Evolutionary conservation across 37 sponge, comb jelly and placozoan genomes (phyloP).

Genomic region (Dysidea cf. avara): DNA sequence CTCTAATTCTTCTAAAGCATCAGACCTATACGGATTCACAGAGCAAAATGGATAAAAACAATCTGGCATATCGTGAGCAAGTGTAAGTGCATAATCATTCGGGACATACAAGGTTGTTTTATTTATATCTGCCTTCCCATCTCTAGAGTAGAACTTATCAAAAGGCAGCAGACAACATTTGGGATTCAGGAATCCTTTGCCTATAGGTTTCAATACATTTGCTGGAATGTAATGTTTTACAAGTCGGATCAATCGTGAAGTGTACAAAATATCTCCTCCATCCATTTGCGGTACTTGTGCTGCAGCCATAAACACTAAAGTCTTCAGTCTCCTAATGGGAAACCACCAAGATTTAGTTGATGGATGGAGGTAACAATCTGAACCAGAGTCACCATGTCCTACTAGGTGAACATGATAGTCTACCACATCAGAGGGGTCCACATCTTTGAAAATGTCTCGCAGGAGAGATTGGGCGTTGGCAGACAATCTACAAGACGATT

Average conservation of each 20-base stretch:
- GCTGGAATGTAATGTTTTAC: slow-evolving; percentile 61
- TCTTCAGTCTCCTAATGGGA: slow-evolving; percentile 55
- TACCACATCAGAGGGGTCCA: slow-evolving; percentile 64
- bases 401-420: slow-evolving; percentile 90
- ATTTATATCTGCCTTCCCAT: slow-evolving; percentile 24
- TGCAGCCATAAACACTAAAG: slow-evolving; percentile 68
- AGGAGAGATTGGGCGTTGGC: too few species aligned
- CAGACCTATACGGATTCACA: slow-evolving; percentile 79
- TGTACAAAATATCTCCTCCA: slow-evolving; percentile 63
- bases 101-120: slow-evolving; percentile 81
- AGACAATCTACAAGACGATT: too few species aligned
- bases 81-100: slow-evolving; percentile 62
- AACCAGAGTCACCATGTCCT: slow-evolving; percentile 76
- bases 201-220: background rate
- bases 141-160: slow-evolving; percentile 58
- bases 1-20: slow-evolving; percentile 73
- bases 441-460: slow-evolving; percentile 47
- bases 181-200: slow-evolving; percentile 35
- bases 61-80: slow-evolving; percentile 65
- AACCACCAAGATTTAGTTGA: slow-evolving; percentile 58
- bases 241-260: slow-evolving; percentile 57
- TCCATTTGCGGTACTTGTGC: slow-evolving; percentile 55
- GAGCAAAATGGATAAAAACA: slow-evolving; percentile 75
- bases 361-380: slow-evolving; percentile 60
- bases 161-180: slow-evolving; percentile 63